Conservation (phyloP, 2,113 vertebrate genomes). For the Dromaius novaehollandiae region DNA sequence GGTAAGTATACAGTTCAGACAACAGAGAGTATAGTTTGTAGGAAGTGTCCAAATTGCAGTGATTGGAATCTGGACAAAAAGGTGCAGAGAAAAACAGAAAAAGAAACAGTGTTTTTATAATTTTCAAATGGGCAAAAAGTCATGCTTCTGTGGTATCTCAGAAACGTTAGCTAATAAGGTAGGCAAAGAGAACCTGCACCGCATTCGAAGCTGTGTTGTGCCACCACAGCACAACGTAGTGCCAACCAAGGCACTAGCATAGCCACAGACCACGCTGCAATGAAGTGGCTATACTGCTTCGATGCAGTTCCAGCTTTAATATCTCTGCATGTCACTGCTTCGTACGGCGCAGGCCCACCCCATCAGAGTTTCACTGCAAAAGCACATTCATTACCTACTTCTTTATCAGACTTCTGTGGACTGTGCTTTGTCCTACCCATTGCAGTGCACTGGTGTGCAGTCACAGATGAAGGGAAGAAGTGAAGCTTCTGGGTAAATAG, state of each 20-base stretch:
- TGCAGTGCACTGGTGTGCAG: neutral
- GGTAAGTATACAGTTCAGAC: neutral
- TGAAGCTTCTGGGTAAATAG: neutral
- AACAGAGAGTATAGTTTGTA: neutral
- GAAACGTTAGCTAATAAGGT: neutral
- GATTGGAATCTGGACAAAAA: neutral
- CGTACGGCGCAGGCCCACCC: neutral
- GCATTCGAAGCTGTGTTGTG: neutral
- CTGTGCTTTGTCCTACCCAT: neutral
- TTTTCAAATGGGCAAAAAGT: neutral
- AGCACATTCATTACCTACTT: neutral
- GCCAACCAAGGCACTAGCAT: neutral
- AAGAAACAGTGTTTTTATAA: neutral
- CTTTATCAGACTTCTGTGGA: neutral
- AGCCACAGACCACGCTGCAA: neutral
- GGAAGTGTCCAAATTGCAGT: neutral
- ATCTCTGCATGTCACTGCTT: neutral
- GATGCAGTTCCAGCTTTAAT: neutral
- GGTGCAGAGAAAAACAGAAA: neutral
- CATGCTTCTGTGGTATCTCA: neutral
- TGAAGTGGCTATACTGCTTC: neutral
- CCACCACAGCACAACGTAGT: neutral
- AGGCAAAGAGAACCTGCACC: neutral
- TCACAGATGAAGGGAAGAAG: neutral
- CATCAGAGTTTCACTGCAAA: neutral